Evolutionary conservation across 1,140 invertebrate species (phyloP).

Genomic region (Caenorhabditis brenneri): DNA sequence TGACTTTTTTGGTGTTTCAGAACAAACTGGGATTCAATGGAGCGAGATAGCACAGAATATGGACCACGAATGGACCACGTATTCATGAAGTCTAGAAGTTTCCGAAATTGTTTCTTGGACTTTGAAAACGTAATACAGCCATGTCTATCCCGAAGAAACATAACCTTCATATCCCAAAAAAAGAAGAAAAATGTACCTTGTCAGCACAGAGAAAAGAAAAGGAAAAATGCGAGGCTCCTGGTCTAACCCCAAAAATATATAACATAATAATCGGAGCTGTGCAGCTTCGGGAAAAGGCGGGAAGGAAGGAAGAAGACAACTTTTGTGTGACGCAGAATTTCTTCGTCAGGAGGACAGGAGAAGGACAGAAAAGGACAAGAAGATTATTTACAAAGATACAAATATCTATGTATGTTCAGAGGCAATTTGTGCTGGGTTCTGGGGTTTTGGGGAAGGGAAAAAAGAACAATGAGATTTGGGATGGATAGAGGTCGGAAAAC

Average conservation of each 20-base stretch:
- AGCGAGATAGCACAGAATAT: too few relatives aligned
- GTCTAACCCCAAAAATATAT: background rate
- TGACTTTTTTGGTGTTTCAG: too few relatives aligned
- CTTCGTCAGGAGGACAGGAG: background rate
- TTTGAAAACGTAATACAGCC: too few relatives aligned
- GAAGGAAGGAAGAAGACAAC: background rate
- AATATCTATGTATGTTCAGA: background rate
- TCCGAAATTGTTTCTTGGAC: too few relatives aligned
- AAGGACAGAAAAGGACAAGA: background rate
- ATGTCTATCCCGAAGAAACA: too few relatives aligned
- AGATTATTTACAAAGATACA: background rate
- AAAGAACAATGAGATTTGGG: background rate
- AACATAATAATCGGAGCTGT: slow-evolving; percentile 13
- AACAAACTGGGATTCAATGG: too few relatives aligned
- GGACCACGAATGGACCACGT: too few relatives aligned
- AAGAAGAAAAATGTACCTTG: background rate
- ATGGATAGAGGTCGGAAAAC: background rate
- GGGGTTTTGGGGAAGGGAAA: too few relatives aligned
- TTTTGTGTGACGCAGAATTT: slow-evolving; percentile 4
- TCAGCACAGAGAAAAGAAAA: background rate
- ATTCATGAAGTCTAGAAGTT: too few relatives aligned
- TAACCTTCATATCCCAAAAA: too few relatives aligned
- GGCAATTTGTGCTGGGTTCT: background rate
- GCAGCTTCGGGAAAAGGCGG: background rate
- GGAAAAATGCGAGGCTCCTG: background rate